Base-by-base conservation (phyloP, 2,113 vertebrate species). In the Pangasianodon hypophthalmus region DNA sequence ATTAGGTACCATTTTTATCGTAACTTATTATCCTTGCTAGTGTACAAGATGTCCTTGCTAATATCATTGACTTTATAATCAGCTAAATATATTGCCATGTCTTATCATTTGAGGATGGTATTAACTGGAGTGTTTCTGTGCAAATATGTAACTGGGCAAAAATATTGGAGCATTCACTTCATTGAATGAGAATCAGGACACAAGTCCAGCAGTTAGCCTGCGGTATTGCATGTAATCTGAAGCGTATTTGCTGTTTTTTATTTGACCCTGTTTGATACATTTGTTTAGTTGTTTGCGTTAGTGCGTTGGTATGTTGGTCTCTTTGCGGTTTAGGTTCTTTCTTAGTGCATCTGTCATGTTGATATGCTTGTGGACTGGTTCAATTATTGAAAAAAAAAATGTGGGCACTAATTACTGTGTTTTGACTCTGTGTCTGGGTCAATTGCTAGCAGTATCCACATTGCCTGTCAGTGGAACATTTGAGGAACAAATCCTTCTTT, bases 281-380 rank as follows among this genome's bases (percentile, higher is more conserved):
- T 86, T 50, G 67, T 75, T 77, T 62, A 84, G 13, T 86, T 75
- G 50, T 56, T 37, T 75, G 10, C 11, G 11, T 21, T 54, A 73
- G n/a, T 26, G 2, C 26, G 32, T 75, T 56, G 67, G 85, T 87
- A 75, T 58, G 18, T 54, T 87, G 50, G 14, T 37, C 32, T 87
- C 29, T 37, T 84, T 62, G 82, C 2, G 84, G 58, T 46, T 85
- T 69, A 67, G 44, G 84, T 88, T 86, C 69, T 79, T 75, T 90
- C 71, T 62, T 41, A 64, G 46, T 85, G 67, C 75, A 54, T 46
- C 19, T 37, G 71, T 37, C 90, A 88, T 73, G 9, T 56, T 84
- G 67, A 48, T 24, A 32, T 80, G 58, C n/a, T 71, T 88, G 81
- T 69, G 60, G 54, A 62, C 13, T 67, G 77, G 80, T 83, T 82